These are phyloP conservation scores for Athetis lepigone DNA, from an alignment of 2,888 invertebrate genomes.

Conservation along the genomic window DNA sequence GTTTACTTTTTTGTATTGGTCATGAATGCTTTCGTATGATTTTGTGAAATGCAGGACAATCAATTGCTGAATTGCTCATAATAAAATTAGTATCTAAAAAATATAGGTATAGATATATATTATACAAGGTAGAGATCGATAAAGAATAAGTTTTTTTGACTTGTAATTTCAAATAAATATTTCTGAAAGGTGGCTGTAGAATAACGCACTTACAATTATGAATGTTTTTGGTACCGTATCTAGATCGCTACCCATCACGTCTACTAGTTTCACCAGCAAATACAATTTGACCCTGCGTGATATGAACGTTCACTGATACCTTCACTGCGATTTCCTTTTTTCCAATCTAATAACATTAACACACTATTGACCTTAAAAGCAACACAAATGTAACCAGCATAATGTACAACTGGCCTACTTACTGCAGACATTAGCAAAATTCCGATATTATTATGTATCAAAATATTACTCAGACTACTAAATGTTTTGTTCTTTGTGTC, in stretches of 20 bases:
- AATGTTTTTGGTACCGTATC: too few relatives aligned
- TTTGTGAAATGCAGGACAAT: constrained; percentile 12
- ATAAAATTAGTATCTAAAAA: too few relatives aligned
- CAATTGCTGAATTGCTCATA: too few relatives aligned
- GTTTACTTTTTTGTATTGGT: constrained; percentile 14
- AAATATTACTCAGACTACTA: constrained; percentile 67
- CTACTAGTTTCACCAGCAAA: neutral
- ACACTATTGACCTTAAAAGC: constrained; percentile 55
- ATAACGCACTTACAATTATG: too few relatives aligned
- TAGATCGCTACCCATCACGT: neutral
- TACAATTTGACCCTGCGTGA: constrained; percentile 7
- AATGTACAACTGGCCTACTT: constrained; percentile 67
- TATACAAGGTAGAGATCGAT: too few relatives aligned
- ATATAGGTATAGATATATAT: too few relatives aligned
- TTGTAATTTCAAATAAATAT: too few relatives aligned
- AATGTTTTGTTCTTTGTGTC: constrained; percentile 60
- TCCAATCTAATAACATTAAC: constrained; percentile 36
- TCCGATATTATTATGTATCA: constrained; percentile 69
- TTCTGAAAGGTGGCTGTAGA: too few relatives aligned
- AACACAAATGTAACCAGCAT: constrained; percentile 46
- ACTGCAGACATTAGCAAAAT: constrained; percentile 70
- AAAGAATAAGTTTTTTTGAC: too few relatives aligned
- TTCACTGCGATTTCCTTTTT: constrained; percentile 35
- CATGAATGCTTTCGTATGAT: constrained; percentile 18
- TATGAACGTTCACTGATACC: constrained; percentile 18